Percentiles rank a stretch among this genome's conserved stretches.
phyloP scores from a whole-genome alignment of 2,113 vertebrate genomes.

The Macrotis lagotis region DNA sequence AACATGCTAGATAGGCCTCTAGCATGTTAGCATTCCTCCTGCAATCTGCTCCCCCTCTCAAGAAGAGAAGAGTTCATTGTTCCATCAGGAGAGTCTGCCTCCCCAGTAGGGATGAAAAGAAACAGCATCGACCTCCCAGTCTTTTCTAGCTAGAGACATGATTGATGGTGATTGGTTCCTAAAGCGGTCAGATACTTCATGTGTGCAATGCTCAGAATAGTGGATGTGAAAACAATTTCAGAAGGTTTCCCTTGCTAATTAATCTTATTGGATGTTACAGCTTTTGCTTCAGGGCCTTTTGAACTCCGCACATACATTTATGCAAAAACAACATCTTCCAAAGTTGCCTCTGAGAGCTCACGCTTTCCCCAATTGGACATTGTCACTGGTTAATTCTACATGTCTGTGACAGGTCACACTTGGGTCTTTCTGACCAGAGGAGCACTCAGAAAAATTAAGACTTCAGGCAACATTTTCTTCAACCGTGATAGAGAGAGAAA shows the following conservation, averaged over 20 bases:
- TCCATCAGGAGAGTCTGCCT: background rate
- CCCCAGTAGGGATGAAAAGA: background rate
- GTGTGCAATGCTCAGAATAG: background rate
- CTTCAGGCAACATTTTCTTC: background rate
- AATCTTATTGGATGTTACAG: background rate
- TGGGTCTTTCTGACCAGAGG: background rate
- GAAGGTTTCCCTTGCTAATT: background rate
- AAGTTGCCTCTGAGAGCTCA: background rate
- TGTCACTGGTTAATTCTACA: background rate
- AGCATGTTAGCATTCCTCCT: background rate
- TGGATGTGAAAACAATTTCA: background rate
- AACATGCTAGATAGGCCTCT: background rate
- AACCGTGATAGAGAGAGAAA: background rate
- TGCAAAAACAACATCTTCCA: background rate
- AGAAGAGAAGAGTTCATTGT: background rate
- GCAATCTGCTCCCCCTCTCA: background rate
- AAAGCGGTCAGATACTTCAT: background rate
- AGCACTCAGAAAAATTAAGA: background rate
- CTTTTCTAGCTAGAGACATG: background rate
- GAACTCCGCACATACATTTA: background rate
- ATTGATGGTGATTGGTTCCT: background rate
- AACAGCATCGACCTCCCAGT: background rate
- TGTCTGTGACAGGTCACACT: background rate
- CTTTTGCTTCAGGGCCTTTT: background rate
- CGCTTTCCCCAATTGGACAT: background rate